Evolutionary conservation across 2,797 vertebrate species (phyloP).

Genomic region (Sebastes hubbsi): DNA sequence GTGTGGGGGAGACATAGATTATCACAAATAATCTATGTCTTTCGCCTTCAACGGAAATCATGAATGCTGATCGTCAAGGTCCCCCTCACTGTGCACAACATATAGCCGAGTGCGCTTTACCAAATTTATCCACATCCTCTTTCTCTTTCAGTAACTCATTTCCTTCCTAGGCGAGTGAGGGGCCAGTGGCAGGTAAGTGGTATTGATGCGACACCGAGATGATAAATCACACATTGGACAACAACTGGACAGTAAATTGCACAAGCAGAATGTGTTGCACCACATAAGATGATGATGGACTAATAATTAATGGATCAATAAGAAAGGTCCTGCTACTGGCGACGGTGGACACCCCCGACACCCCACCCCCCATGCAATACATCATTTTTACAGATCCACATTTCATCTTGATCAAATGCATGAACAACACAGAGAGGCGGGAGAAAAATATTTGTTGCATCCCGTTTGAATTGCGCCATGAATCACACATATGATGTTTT

Average conservation of each 20-base stretch:
- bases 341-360: not conserved
- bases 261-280: not conserved
- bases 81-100: not conserved
- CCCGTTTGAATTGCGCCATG: too few relatives aligned
- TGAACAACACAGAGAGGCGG: too few relatives aligned
- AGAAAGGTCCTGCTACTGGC: not conserved
- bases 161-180: not conserved
- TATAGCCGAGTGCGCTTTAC: not conserved
- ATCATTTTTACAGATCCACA: slow-evolving; percentile 9
- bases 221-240: slow-evolving; percentile 31
- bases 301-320: slow-evolving; percentile 47
- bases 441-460: too few relatives aligned
- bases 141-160: slow-evolving; percentile 3
- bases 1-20: not conserved
- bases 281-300: slow-evolving; percentile 24
- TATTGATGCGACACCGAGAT: slow-evolving; percentile 12
- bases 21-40: slow-evolving; percentile 16
- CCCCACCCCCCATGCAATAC: not conserved
- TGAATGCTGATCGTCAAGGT: slow-evolving; percentile 31
- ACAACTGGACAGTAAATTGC: slow-evolving; percentile 13
- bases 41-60: slow-evolving; percentile 28
- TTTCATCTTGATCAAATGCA: not conserved
- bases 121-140: slow-evolving; percentile 24
- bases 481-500: too few relatives aligned
- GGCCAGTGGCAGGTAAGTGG: slow-evolving; percentile 13